Evolutionary conservation across 2,113 vertebrate genomes (phyloP), one percentile per base, ranked within the genome.

Genomic region (Sclerurus mexicanus): DNA sequence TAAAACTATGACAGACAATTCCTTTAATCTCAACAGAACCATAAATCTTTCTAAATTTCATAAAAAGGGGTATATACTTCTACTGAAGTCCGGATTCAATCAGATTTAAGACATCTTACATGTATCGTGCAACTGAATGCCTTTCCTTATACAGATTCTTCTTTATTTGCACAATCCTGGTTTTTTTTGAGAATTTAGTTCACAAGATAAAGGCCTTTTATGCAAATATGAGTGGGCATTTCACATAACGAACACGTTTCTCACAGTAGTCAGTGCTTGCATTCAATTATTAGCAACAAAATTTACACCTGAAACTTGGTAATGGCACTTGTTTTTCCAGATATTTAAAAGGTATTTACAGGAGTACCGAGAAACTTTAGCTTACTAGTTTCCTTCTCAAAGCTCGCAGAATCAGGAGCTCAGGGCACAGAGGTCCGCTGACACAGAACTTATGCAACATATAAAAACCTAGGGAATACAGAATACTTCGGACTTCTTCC

Each of bases 171-270:
- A 33, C 8, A 49, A 37, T 87, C 75, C 52, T 63, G 39, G 44
- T 46, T 46, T 47, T 8, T 50, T 78, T 30, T 35, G 24, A 87
- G 10, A 37, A 68, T 28, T 60, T 31, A 13, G 5, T 19, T 59
- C 30, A 66, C 15, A 77, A 75, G 12, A 71, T 3, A 62, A 4
- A 40, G 7, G 30, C 6, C 20, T 50, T 72, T 56, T 33, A 62
- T 4, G 6, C 0, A 8, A 68, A 76, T 16, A 0, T 13, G 17
- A 80, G 25, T 1, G 1, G 59, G 50, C 33, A 78, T 69, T 71
- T 52, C 50, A 84, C 1, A 2, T 1, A 6, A 79, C 79, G 19
- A 66, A 85, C 52, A 74, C 3, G 7, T 15, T 60, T 80, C 27
- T 21, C 33, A 53, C 7, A 17, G 19, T 89, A 77, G 27, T 12